Evolutionary conservation across 2,888 invertebrate genomes (phyloP), one percentile per base, ranked within the genome.

Genomic region (Acrobasis suavella): DNA sequence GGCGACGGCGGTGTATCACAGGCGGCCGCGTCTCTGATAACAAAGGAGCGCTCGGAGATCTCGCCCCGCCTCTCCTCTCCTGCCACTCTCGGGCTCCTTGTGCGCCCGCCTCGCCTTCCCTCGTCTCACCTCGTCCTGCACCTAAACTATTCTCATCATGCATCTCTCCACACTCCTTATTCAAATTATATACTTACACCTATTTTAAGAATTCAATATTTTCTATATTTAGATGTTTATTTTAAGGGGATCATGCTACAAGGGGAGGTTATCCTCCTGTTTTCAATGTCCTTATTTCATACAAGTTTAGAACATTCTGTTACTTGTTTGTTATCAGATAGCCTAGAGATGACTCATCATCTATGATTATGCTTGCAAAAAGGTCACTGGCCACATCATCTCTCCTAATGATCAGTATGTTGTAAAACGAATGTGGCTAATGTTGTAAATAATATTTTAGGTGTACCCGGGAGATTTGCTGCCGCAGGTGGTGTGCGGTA

Each of bases 401-500:
- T 85, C 73, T 76, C 73, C 65, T 80, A 80, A 81, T 83, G 79
- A 82, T 69, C 75, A 67, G 71, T 71, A 69, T 79, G 72, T 81
- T 84, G 77, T 80, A 75, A 83, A 82, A 80, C 76, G 64, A 68
- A 16, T 68, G 60, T 72, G 65, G 60, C 66, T 82, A 73, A 82
- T 75, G 60, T 70, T 73, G 71, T 77, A 50, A 76, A 76, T 77
- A 73, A 71, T 77, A 72, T 78, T 93, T 75, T 89, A 96, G 96
- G 95, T 96, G 69, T 94, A 95, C 75, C 95, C 96, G 81, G 94
- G 93, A 77, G 96, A 97, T 87, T 93, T 94, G 76, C 93, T 96
- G 81, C 96, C 96, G 73, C 95, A 95, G 75, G 94, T 96, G 75
- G 95, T 97, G 72, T 97, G 97, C 90, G 94, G 94, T 67, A 94